Conservation (phyloP, 2,113 vertebrate genomes). For the Pogonocichla stellata region DNA sequence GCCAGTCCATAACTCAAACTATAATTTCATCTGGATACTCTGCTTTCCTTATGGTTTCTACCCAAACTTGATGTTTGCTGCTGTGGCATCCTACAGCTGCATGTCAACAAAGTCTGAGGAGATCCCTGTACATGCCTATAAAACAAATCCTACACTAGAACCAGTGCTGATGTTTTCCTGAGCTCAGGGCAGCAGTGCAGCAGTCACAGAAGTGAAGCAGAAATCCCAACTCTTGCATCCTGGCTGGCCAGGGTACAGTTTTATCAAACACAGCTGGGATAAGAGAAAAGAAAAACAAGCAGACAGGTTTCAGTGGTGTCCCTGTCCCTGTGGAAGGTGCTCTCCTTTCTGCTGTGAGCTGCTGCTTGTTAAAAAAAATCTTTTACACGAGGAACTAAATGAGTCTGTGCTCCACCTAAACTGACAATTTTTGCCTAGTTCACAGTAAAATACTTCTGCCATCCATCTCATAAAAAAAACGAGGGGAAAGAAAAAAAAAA, state of each 20-base stretch:
- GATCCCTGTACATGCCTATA: neutral
- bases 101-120: neutral
- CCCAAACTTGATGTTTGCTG: neutral
- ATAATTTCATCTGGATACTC: neutral
- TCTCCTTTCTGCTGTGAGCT: neutral
- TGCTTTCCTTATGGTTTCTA: neutral
- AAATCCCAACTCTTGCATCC: neutral
- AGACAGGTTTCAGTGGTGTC: neutral
- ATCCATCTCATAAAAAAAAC: neutral
- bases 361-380: neutral
- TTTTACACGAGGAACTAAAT: neutral
- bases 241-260: neutral
- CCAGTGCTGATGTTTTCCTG: neutral
- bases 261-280: neutral
- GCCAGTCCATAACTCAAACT: neutral
- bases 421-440: neutral
- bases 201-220: neutral
- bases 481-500: fast-evolving
- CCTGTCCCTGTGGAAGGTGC: neutral
- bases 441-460: neutral
- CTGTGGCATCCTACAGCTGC: neutral
- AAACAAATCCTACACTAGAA: neutral
- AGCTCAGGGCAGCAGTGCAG: neutral
- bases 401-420: neutral
- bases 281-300: neutral